Evolutionary conservation across 2,113 vertebrate species (phyloP).

Genomic region (Struthio camelus): DNA sequence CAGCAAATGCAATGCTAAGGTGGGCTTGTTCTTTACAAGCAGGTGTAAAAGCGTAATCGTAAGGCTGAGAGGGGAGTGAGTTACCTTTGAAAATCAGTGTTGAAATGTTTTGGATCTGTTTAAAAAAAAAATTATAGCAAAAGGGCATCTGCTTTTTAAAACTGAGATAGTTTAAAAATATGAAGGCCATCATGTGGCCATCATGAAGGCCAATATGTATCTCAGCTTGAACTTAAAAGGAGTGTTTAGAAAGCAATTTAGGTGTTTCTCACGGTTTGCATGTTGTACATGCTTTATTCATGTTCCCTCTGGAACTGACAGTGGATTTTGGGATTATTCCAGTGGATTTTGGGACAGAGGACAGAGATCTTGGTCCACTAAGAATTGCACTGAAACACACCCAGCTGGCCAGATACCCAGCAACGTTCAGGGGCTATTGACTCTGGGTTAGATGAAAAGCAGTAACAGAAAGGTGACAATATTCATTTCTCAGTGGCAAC

Average conservation of each 20-base stretch:
- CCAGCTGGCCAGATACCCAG: not conserved
- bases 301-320: not conserved
- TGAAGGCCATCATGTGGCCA: too few relatives aligned
- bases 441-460: not conserved
- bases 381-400: not conserved
- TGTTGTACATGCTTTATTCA: not conserved
- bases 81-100: not conserved
- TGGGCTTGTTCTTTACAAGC: not conserved
- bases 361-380: not conserved
- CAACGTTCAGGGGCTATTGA: not conserved
- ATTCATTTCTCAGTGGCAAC: not conserved
- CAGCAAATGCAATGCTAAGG: not conserved
- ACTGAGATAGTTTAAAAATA: not conserved
- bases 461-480: not conserved
- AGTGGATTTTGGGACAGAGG: not conserved
- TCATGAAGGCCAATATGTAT: too few relatives aligned
- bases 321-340: not conserved
- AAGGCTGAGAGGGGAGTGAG: not conserved
- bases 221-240: not conserved
- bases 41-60: not conserved
- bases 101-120: not conserved
- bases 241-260: not conserved
- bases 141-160: too few relatives aligned
- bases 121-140: not conserved
- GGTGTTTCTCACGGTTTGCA: not conserved